Conservation (phyloP, 2,113 vertebrate species). For the Solenodon paradoxus region DNA sequence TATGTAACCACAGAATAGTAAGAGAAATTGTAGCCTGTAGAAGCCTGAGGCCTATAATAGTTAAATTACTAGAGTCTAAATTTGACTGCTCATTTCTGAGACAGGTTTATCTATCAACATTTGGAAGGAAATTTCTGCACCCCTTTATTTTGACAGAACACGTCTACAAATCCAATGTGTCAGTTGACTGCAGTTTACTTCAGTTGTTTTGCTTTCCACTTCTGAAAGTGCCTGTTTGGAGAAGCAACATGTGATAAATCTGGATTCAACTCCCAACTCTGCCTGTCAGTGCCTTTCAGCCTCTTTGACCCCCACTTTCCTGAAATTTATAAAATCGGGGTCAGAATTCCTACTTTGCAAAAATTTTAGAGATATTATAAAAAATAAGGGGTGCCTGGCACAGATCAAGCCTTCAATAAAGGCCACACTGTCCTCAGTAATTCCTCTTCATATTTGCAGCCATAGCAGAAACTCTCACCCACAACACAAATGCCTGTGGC, state of each 20-base stretch:
- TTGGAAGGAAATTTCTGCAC: background rate
- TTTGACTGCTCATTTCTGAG: conserved; percentile 41
- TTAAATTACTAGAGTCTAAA: background rate
- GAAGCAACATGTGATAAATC: background rate
- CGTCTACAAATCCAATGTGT: background rate
- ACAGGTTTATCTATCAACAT: background rate
- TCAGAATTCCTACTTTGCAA: background rate
- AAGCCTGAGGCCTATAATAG: background rate
- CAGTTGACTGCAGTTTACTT: background rate
- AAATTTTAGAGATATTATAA: background rate
- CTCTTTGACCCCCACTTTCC: background rate
- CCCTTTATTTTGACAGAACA: conserved; percentile 35
- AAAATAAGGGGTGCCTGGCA: background rate
- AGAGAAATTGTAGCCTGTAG: background rate
- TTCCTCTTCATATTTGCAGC: background rate
- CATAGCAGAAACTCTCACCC: background rate
- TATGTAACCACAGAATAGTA: background rate
- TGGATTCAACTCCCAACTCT: background rate
- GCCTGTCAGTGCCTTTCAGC: background rate
- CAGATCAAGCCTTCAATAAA: background rate
- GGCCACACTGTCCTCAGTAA: background rate
- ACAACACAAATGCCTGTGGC: background rate
- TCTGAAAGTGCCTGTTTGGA: background rate
- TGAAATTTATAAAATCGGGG: background rate
- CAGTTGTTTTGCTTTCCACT: background rate